A percentile compares a stretch with the other conserved stretches of the same genome.
Conservation (phyloP, 1,140 invertebrate genomes). For the Panulirus ornatus region DNA sequence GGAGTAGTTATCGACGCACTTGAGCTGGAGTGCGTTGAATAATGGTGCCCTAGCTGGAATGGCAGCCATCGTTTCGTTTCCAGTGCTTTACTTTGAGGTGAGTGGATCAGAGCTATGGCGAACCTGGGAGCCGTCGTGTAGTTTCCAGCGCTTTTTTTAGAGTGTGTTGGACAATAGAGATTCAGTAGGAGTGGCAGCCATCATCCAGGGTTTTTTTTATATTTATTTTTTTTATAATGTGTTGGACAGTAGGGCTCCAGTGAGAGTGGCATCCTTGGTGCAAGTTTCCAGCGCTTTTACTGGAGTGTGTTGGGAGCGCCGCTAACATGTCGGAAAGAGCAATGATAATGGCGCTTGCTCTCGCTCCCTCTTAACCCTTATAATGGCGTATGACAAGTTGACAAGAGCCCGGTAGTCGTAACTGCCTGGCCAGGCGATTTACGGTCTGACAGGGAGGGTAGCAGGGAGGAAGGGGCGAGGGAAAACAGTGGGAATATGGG, state of each 20-base stretch:
- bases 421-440: conserved; percentile 15
- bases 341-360: not conserved
- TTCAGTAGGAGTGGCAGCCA: not conserved
- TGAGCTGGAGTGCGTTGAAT: not conserved
- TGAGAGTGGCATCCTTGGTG: not conserved
- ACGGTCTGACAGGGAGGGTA: not conserved
- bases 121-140: not conserved
- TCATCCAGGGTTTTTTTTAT: too few relatives aligned
- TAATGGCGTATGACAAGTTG: conserved; percentile 37
- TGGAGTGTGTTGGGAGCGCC: not conserved
- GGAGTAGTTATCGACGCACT: too few relatives aligned
- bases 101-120: not conserved
- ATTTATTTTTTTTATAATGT: not conserved
- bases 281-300: not conserved
- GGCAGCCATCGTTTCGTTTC: not conserved
- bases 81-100: not conserved
- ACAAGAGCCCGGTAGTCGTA: conserved; percentile 27
- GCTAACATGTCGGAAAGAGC: not conserved
- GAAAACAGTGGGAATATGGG: not conserved
- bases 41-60: not conserved
- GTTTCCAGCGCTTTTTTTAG: not conserved
- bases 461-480: not conserved
- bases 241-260: not conserved
- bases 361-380: conserved; percentile 11
- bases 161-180: not conserved